These are phyloP conservation scores for Leucophora obtusa DNA, from an alignment of 2,888 invertebrate genomes.

Conservation along the genomic window DNA sequence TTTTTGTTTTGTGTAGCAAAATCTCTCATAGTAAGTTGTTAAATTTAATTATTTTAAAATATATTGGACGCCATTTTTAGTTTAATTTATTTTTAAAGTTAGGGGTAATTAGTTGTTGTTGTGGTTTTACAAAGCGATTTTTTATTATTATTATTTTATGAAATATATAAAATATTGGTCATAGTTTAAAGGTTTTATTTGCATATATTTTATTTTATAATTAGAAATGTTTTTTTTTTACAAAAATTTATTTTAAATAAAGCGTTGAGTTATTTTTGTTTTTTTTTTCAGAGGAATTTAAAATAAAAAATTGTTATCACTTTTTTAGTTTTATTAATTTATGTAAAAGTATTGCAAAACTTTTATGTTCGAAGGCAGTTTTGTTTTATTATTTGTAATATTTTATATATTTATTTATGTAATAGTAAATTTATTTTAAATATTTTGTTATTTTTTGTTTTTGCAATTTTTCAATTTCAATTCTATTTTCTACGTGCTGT, in stretches of 20 bases:
- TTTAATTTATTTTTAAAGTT: neutral
- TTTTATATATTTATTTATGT: slow-evolving; percentile 25
- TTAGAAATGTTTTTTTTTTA: slow-evolving; percentile 10
- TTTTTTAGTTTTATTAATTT: slow-evolving; percentile 12
- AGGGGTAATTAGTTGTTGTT: slow-evolving; percentile 30
- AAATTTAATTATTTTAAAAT: slow-evolving; percentile 29
- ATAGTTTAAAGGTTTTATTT: slow-evolving; percentile 28
- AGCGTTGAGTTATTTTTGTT: slow-evolving; percentile 2
- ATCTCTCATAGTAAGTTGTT: neutral
- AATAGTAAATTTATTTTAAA: neutral
- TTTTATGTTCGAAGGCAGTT: slow-evolving; percentile 55
- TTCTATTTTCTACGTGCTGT: neutral
- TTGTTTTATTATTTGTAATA: slow-evolving; percentile 21
- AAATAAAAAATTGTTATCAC: neutral
- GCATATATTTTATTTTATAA: slow-evolving; percentile 9
- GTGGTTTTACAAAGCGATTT: slow-evolving; percentile 31
- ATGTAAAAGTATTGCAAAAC: slow-evolving; percentile 50
- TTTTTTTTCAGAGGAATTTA: too few species aligned
- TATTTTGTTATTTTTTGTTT: slow-evolving; percentile 23
- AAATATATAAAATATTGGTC: slow-evolving; percentile 55
- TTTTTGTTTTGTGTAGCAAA: neutral
- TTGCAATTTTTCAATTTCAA: slow-evolving; percentile 21
- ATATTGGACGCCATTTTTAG: slow-evolving; percentile 59
- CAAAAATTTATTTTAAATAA: slow-evolving; percentile 25
- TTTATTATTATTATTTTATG: neutral